Evolutionary conservation across 2,797 vertebrate genomes (phyloP), one percentile per base, ranked within the genome.

Genomic region (Sciurus vulgaris): DNA sequence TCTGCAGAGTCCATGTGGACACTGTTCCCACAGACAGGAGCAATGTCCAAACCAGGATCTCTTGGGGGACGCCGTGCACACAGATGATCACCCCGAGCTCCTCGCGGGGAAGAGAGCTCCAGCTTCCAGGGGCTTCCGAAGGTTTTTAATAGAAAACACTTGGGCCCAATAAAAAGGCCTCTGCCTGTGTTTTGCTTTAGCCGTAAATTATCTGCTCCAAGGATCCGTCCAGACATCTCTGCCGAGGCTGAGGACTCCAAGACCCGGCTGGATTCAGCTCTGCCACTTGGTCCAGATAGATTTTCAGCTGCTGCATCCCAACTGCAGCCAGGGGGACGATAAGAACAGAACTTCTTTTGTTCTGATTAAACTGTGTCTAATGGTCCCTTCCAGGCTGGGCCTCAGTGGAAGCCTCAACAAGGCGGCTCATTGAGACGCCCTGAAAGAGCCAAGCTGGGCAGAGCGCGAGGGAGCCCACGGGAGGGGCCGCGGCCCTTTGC

Each of bases 271-370:
- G 89, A 85, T 96, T 97, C 97, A 97, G 98, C 96, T 84, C 96
- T 96, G 98, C 94, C 94, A 96, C 97, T 88, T 83, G 91, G 94
- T 97, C 98, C 98, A 97, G 98, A 98, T 98, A 98, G 98, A 97
- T 98, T 98, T 98, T 98, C 98, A 98, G 98, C 97, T 95, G 98
- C 98, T 97, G 98, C 98, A 97, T 99, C 91, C 98, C 98, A 98
- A 99, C 98, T 98, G 97, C 98, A 98, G 98, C 97, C 94, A 97
- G 98, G 98, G 98, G 98, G 98, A 99, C 99, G 99, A 99, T 99
- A 97, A 98, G 98, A 99, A 99, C 99, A 99, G 99, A 99, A 95
- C 98, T 98, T 97, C 99, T 99, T 99, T 99, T 99, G 99, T 99
- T 99, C 99, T 95, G 98, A 97, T 98, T 99, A 99, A 98, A 99